Conservation (phyloP, 2,888 invertebrate species). For the Coenonympha glycerion region DNA sequence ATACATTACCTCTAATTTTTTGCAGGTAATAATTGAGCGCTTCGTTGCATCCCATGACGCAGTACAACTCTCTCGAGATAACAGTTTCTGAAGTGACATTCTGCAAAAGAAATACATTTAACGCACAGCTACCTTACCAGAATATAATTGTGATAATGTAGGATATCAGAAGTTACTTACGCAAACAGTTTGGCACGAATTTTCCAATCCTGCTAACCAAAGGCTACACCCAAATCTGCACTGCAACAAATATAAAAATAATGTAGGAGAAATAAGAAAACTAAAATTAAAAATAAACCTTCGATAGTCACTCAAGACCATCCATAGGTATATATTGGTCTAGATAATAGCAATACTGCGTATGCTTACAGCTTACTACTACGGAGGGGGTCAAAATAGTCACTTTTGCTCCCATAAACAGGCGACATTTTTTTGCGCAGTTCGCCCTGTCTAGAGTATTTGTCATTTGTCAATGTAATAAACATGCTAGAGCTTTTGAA, state of each 20-base stretch:
- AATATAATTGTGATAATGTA: no score
- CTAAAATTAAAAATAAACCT: no score
- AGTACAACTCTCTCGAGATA: slow-evolving; percentile 82
- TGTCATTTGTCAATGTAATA: no score
- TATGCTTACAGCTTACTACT: no score
- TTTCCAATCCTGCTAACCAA: slow-evolving; percentile 84
- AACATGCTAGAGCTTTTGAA: no score
- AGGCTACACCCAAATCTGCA: slow-evolving; percentile 86
- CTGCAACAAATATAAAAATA: slow-evolving; percentile 71
- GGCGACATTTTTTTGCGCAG: no score
- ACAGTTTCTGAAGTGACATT: slow-evolving; percentile 82
- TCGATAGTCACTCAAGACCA: no score
- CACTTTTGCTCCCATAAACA: no score
- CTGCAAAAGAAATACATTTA: slow-evolving; percentile 55
- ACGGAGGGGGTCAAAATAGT: no score
- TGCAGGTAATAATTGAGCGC: slow-evolving; percentile 85
- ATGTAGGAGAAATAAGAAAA: not conserved
- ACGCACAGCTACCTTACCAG: not conserved
- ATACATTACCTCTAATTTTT: slow-evolving; percentile 77
- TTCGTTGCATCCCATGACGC: slow-evolving; percentile 88
- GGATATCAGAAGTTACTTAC: slow-evolving; percentile 79
- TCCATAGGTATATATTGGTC: no score
- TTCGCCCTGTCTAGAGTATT: no score
- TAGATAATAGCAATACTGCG: no score
- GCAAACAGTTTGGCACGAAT: slow-evolving; percentile 86